Conservation (phyloP, 2,113 vertebrate genomes). For the Anguilla rostrata region DNA sequence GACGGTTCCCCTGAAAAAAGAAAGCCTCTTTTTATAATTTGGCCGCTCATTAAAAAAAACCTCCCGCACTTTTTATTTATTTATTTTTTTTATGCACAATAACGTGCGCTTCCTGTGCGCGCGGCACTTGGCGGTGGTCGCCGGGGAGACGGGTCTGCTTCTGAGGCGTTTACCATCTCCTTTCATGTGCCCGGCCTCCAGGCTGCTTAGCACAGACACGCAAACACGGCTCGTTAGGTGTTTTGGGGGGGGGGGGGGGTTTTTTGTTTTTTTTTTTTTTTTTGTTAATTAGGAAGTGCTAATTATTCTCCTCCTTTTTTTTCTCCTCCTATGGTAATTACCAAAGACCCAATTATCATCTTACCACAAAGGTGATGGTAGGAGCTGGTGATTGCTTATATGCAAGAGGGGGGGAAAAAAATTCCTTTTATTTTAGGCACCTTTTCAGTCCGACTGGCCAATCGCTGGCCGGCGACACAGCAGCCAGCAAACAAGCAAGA, state of each 20-base stretch:
- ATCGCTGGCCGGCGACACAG: not conserved
- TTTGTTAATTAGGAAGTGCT: conserved; percentile 70
- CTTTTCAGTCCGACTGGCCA: too few species aligned
- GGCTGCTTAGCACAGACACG: conserved; percentile 50
- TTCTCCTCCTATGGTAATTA: conserved; percentile 55
- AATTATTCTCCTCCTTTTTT: conserved; percentile 71
- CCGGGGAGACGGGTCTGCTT: conserved; percentile 33
- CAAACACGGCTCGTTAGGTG: conserved; percentile 60
- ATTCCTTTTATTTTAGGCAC: not conserved
- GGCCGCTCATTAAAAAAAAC: not conserved
- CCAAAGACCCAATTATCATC: conserved; percentile 65
- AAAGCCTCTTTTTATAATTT: not conserved
- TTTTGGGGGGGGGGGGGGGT: conserved; percentile 41
- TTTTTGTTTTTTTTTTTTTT: not conserved
- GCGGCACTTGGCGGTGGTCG: conserved; percentile 23
- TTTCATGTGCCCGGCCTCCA: conserved; percentile 64
- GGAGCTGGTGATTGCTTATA: conserved; percentile 48
- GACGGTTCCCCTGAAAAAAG: not conserved
- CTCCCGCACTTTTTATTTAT: too few species aligned
- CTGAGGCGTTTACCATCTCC: conserved; percentile 62
- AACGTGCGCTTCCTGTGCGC: not conserved
- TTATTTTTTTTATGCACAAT: not conserved
- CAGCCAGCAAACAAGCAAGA: not conserved
- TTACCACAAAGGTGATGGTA: conserved; percentile 58
- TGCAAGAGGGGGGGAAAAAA: conserved; percentile 36